Conservation (phyloP, 2,113 vertebrate genomes). For the Heptranchias perlo region DNA sequence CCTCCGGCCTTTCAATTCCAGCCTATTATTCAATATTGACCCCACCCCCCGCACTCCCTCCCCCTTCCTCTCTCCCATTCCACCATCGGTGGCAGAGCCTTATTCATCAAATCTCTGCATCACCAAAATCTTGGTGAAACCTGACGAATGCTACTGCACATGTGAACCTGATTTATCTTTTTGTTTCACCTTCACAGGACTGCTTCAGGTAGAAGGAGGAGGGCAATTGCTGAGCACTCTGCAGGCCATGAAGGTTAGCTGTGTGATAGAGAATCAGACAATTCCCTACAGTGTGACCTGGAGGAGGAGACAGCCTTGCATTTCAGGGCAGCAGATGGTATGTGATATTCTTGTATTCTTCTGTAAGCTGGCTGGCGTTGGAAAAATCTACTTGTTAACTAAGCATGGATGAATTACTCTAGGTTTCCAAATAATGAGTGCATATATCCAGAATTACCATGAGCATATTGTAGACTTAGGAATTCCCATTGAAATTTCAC, state of each 20-base stretch:
- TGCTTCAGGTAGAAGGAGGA: conserved; percentile 77
- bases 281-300: conserved; percentile 74
- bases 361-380: background rate
- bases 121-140: background rate
- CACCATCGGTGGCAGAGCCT: background rate
- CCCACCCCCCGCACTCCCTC: background rate
- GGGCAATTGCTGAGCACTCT: conserved; percentile 67
- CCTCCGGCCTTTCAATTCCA: background rate
- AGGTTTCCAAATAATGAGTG: background rate
- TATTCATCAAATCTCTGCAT: background rate
- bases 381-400: background rate
- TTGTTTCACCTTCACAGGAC: conserved; percentile 54
- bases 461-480: background rate
- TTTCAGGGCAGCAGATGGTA: conserved; percentile 54
- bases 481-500: background rate
- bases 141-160: background rate
- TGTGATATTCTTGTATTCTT: background rate
- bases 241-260: conserved; percentile 70
- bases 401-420: background rate
- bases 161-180: background rate
- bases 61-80: background rate
- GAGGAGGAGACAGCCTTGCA: conserved; percentile 57
- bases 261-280: conserved; percentile 66
- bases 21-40: background rate
- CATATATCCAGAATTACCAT: background rate